Evolutionary conservation across 1,140 invertebrate genomes (phyloP), one percentile per base, ranked within the genome.

Genomic region (Orchestia grillus): DNA sequence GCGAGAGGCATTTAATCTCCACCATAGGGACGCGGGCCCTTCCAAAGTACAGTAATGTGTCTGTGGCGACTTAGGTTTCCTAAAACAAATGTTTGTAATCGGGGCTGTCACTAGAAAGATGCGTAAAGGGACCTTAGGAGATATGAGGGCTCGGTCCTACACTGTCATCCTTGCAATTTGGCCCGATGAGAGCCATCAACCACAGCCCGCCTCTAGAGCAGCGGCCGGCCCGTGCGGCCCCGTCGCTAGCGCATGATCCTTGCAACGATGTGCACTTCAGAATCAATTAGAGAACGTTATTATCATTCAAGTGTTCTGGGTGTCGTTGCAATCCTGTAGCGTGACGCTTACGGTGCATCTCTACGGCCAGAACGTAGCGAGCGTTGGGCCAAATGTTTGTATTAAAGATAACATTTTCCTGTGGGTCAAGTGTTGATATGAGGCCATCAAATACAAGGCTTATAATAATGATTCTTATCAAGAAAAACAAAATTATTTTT

Each of bases 91-190:
- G 92, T 94, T 94, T 94, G 92, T 94, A 94, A 94, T 94, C 92
- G 43, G 3, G 92, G 92, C 92, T 94, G 92, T 94, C 92, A 47
- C 92, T 94, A 94, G 92, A 94, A 91, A 91, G 88, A 91, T 91
- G 88, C 88, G 88, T 91, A 91, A 91, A 91, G 43, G 92, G 92
- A 40, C 92, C 40, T 19, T 47, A 15, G 43, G 44, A 94, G 44
- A 47, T 94, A 94, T 94, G 92, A 47, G 43, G 19, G 44, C 44
- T 42, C 92, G 43, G 92, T 44, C 92, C 23, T 23, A 44, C 44
- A 94, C 92, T 94, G 92, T 94, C 92, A 94, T 94, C 92, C 92
- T 94, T 94, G 92, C 92, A 94, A 94, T 94, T 94, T 94, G 92
- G 43, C 92, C 44, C 92, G 44, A 94, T 94, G 92, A 94, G 44